Evolutionary conservation across 2,113 vertebrate species (phyloP), one percentile per base, ranked within the genome.

Genomic region (Scophthalmus maximus): DNA sequence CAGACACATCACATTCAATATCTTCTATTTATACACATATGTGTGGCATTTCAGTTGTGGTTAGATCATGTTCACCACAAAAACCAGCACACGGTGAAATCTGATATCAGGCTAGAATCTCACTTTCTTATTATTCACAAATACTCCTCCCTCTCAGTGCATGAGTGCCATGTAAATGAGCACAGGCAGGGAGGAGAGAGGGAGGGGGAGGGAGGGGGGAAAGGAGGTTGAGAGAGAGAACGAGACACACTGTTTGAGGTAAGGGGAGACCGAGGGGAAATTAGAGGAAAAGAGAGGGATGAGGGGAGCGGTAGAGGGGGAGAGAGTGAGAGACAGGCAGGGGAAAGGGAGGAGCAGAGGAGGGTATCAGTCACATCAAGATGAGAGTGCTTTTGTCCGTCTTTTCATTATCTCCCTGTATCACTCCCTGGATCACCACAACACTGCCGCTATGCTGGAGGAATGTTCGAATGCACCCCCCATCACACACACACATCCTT

Each of bases 151-250:
- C 82, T 87, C 79, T 82, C 82, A 78, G 79, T 79, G 89, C 88
- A 91, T 92, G 92, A 93, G 92, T 88, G 91, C 92, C 90, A 94
- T 94, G 92, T 90, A 94, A 93, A 94, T 94, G 92, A 94, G 94
- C 84, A 85, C 70, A 55, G 85, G 79, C 74, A 73, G 80, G 79
- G 84, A 84, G 79, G 56, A 32, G 66, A 52, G 74, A 5, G 73
- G 64, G 49, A 68, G 64, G 68, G 53, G 32, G 71, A 29, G 65
- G 69, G 63, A 44, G 73, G 53, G 47, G 18, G 71, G 44, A 72
- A 65, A 76, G 72, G 69, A 76, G 74, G 80, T 32, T 77, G 69
- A 75, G 74, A 57, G 68, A 67, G 84, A 79, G 73, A 83, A 67
- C 79, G 71, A 85, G 86, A 82, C 75, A 85, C 83, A 87, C 87